Base-by-base conservation (phyloP, 2,797 vertebrate species). In the Monodelphis domestica region DNA sequence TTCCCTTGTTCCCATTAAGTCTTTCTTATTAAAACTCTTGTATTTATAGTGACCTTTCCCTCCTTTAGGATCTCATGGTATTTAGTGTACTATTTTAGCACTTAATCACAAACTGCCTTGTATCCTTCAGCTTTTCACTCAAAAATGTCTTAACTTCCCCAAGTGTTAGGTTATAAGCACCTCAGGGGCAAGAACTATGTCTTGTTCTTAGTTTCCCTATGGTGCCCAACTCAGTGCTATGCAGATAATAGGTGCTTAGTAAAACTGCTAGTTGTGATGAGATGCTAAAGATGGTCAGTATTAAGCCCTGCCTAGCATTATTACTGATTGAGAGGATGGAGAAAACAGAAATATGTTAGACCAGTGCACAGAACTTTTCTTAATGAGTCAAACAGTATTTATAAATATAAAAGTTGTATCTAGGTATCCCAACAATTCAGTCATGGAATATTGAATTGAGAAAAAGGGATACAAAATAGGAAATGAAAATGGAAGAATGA, bases 401-500 rank as follows among this genome's bases (percentile, higher is more conserved):
- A 84, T 45, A 84, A 50, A 84, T 84, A 84, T 45, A 84, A 50
- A 84, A 84, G 9, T 84, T 50, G 2, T 84, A 84, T 45, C 70
- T 84, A 50, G 38, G 38, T 84, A 84, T 84, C 38, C 38, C 26
- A 30, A 26, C 91, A 54, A 89, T 95, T 17, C 53, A 54, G 45
- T 92, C 56, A 87, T 45, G 93, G 91, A 45, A 50, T 94, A 54
- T 59, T 92, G 56, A 95, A 28, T 4, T 59, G 89, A 38, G 87
- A 91, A 70, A 15, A 88, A 21, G 59, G 93, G 90, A 92, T 92
- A n/a, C 54, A 93, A 33, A 89, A 63, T 89, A 93, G 54, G 89
- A 92, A 93, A 91, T 92, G 63, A 24, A 93, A 87, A n/a, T 92
- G 50, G 45, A 93, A 94, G 56, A 51, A 70, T 88, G 56, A 53